Evolutionary conservation across 1,140 invertebrate genomes (phyloP).

Genomic region (Spodoptera litura): DNA sequence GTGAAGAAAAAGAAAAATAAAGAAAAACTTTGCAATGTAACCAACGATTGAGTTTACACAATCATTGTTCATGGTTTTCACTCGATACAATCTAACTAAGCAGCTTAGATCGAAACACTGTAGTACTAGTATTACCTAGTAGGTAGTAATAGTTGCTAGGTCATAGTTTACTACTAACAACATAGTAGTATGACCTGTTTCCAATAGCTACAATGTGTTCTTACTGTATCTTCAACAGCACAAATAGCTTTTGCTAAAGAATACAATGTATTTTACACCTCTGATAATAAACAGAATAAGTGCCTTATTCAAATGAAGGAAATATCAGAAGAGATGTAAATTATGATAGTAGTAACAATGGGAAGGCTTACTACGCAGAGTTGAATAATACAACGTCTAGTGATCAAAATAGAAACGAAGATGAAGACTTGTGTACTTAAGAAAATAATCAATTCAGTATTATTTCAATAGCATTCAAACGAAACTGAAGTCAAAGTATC

Average conservation of each 20-base stretch:
- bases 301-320: constrained; percentile 21
- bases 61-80: constrained; percentile 22
- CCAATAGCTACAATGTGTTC: background rate
- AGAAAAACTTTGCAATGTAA: constrained; percentile 11
- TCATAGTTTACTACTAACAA: constrained; percentile 13
- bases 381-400: background rate
- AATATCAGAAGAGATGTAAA: constrained; percentile 22
- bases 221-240: constrained; percentile 12
- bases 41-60: constrained; percentile 4
- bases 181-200: constrained; percentile 9
- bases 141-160: constrained; percentile 8
- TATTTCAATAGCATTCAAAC: background rate
- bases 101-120: constrained; percentile 14
- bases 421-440: background rate
- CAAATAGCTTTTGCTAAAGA: background rate
- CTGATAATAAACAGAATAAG: background rate
- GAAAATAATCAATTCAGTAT: background rate
- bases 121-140: background rate
- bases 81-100: constrained; percentile 9
- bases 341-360: constrained; percentile 25
- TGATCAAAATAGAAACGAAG: background rate
- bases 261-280: constrained; percentile 18
- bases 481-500: background rate
- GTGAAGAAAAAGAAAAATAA: background rate
- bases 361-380: background rate